phyloP scores from a whole-genome alignment of 2,797 vertebrate genomes.

The Gastrophryne carolinensis region DNA sequence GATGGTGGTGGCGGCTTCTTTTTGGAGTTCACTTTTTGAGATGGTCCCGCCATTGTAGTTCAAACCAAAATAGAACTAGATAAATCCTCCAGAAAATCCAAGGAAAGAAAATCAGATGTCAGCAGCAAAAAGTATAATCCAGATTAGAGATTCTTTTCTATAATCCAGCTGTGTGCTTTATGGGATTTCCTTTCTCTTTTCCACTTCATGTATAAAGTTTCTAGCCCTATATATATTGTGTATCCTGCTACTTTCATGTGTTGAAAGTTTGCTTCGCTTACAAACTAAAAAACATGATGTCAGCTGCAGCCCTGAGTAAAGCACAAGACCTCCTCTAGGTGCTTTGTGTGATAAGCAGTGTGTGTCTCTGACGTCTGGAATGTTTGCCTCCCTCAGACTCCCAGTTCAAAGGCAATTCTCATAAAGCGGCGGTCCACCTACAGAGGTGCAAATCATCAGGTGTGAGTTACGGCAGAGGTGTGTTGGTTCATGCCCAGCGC shows the following conservation, averaged over 20 bases:
- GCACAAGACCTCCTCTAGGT: background rate
- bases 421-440: conserved; percentile 1
- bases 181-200: too few relatives aligned
- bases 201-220: too few relatives aligned
- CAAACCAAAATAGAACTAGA: background rate
- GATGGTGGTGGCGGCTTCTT: background rate
- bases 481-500: background rate
- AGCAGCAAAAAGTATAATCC: background rate
- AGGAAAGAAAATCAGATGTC: background rate
- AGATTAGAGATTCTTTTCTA: background rate
- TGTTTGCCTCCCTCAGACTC: conserved; percentile 9
- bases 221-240: too few relatives aligned
- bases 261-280: too few relatives aligned
- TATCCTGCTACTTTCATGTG: too few relatives aligned
- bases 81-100: background rate
- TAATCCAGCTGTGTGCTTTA: too few relatives aligned
- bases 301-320: background rate
- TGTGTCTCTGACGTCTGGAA: background rate
- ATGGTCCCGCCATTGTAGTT: conserved; percentile 7
- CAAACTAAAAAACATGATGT: background rate
- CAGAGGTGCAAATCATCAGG: conserved; percentile 13
- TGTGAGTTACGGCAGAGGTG: conserved; percentile 6
- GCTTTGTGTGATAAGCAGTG: conserved; percentile 9
- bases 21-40: conserved; percentile 15
- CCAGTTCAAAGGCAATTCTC: conserved; percentile 10